Base-by-base conservation (phyloP, 2,888 invertebrate genomes). In the Euplexia lucipara region DNA sequence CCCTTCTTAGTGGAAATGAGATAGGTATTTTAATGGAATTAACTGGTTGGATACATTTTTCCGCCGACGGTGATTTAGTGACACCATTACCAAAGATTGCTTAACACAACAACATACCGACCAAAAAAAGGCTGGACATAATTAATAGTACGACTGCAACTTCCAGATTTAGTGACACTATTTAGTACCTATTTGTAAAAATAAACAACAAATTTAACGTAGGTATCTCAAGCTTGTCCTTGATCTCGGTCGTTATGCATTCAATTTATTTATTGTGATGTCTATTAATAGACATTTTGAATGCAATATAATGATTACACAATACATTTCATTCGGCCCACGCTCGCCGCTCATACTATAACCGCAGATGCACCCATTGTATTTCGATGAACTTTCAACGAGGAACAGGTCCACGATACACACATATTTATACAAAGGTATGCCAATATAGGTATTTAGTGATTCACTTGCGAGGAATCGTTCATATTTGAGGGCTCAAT, bases 301-400 rank as follows among this genome's bases (percentile, higher is more conserved):
- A 75, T 61, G 7, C 56, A 56, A 48, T 59, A 22, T 32, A 57
- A 77, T 59, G 56, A 42, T 66, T 59, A 67, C 57, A 65, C 62
- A 78, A 70, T 66, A 59, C 20, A 45, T 64, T 52, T 61, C 48
- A 45, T 56, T n/a, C 60, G 34, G 48, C 52, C 52, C 52, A 49
- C 42, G 41, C 44, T 35, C 18, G 20, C n/a, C 18, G 16, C 32
- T 56, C 61, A 56, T 49, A 52, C 44, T 70, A 65, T 51, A 61
- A 51, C 34, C 51, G 52, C 70, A 51, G 68, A 60, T 72, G 70
- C 65, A 73, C 45, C 64, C 34, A 79, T 75, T 69, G 79, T 75
- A 35, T 65, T 57, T 44, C 51, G 30, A 63, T 67, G 59, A 81
- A 66, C 79, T 79, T 75, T 79, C 71, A 59, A 75, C 54, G 20